Evolutionary conservation across 2,113 vertebrate genomes (phyloP).

Genomic region (Narcine bancroftii): DNA sequence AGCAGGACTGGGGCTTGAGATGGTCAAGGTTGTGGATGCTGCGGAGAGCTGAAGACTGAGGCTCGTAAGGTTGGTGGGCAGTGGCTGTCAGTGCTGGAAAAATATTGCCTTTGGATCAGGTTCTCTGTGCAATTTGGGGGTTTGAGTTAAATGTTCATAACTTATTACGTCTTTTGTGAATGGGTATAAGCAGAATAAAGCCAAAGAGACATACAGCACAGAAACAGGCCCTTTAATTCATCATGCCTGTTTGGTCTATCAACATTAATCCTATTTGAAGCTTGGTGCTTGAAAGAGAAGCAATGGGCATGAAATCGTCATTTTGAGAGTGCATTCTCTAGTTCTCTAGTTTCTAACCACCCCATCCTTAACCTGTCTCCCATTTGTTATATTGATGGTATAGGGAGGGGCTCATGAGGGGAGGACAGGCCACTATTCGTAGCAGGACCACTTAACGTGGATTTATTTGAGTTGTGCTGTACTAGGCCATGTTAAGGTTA

Average conservation of each 20-base stretch:
- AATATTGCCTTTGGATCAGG: neutral
- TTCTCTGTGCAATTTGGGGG: neutral
- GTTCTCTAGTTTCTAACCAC: neutral
- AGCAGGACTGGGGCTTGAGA: too few relatives aligned
- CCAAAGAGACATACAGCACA: too few relatives aligned
- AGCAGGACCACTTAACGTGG: neutral
- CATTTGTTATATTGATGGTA: too few relatives aligned
- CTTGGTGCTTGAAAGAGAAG: too few relatives aligned
- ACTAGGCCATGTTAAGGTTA: neutral
- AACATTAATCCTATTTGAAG: too few relatives aligned
- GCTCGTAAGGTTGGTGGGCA: neutral
- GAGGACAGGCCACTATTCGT: neutral
- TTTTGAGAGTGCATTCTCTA: too few relatives aligned
- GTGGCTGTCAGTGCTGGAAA: neutral
- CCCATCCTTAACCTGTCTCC: too few relatives aligned
- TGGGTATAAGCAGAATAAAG: too few relatives aligned
- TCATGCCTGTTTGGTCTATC: too few relatives aligned
- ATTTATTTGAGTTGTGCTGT: neutral
- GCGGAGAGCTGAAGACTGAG: too few relatives aligned
- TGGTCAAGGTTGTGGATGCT: neutral
- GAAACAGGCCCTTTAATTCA: too few relatives aligned
- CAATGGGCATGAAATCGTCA: too few relatives aligned
- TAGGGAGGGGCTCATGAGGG: neutral
- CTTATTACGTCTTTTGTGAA: neutral
- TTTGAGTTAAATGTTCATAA: neutral